Conservation (phyloP, 2,888 invertebrate genomes). For the Mellilla xanthometata region DNA sequence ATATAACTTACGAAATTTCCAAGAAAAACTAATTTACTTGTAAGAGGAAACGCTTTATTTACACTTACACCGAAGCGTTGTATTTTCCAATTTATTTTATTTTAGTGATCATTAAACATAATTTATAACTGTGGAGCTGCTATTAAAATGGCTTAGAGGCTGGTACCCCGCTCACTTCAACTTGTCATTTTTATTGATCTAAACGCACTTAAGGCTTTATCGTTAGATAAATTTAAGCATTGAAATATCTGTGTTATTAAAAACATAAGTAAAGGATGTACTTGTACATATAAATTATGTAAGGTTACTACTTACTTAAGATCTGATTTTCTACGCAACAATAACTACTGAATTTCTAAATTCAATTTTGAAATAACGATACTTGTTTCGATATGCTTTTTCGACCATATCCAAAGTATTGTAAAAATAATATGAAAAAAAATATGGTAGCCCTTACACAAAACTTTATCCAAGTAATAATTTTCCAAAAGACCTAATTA, state of each 20-base stretch:
- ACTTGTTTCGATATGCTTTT: no score
- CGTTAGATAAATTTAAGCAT: constrained; percentile 17
- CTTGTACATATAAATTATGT: background rate
- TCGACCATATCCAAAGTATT: no score
- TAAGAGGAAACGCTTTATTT: constrained; percentile 20
- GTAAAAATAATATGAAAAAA: no score
- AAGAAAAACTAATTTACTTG: background rate
- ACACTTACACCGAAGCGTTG: constrained; percentile 29
- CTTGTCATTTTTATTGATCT: constrained; percentile 52
- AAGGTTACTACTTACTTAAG: no score
- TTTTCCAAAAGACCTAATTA: no score
- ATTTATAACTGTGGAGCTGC: constrained; percentile 49
- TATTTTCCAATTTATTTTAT: constrained; percentile 55
- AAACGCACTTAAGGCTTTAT: constrained; percentile 25
- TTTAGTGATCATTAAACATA: constrained; percentile 57
- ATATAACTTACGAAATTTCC: no score
- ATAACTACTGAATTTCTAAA: no score
- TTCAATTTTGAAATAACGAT: no score
- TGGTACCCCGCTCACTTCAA: constrained; percentile 39
- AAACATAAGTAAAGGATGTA: background rate
- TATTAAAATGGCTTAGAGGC: constrained; percentile 49
- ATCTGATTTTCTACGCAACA: no score
- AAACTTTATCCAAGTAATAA: no score
- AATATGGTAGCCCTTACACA: no score
- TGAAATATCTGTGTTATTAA: constrained; percentile 6